Percentiles rank a stretch among this genome's conserved stretches.
Conservation (phyloP, 2,888 invertebrate genomes). For the Chymomyza amoena region DNA sequence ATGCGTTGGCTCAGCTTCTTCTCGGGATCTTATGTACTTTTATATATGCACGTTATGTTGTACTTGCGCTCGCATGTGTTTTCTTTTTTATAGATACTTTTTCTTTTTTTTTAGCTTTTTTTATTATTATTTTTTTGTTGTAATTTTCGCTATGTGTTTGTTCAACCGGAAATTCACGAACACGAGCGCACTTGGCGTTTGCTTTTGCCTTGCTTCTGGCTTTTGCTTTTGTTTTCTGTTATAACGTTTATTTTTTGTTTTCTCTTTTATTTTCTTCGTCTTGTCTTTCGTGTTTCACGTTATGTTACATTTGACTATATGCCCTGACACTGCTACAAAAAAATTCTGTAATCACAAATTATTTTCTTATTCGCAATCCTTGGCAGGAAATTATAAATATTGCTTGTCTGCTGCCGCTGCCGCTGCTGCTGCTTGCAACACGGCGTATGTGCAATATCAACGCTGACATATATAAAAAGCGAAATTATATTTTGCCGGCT, state of each 20-base stretch:
- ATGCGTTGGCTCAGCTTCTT: slow-evolving; percentile 15
- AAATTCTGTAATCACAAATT: slow-evolving; percentile 58
- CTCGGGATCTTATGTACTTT: slow-evolving; percentile 29
- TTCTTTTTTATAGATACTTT: slow-evolving; percentile 50
- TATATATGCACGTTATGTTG: slow-evolving; percentile 1
- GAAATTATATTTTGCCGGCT: slow-evolving; percentile 25
- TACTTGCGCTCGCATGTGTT: slow-evolving; percentile 30
- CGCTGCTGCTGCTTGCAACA: slow-evolving; percentile 6
- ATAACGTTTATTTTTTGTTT: background rate
- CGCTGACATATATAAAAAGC: slow-evolving; percentile 6
- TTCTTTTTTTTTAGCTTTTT: slow-evolving; percentile 5
- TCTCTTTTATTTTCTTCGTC: slow-evolving; percentile 37
- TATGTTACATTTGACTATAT: slow-evolving; percentile 47
- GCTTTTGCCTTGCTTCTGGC: slow-evolving; percentile 35
- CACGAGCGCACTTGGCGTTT: slow-evolving; percentile 68
- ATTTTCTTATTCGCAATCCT: slow-evolving; percentile 35
- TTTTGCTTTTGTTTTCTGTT: slow-evolving; percentile 20
- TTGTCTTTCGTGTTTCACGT: slow-evolving; percentile 44
- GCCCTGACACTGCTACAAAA: slow-evolving; percentile 34
- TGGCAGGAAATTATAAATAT: slow-evolving; percentile 66
- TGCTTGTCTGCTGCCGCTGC: slow-evolving; percentile 22
- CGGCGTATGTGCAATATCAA: slow-evolving; percentile 36
- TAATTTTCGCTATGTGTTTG: slow-evolving; percentile 68
- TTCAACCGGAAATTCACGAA: slow-evolving; percentile 76
- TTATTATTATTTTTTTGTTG: slow-evolving; percentile 28